A percentile compares a stretch with the other conserved stretches of the same genome.
Conservation (phyloP, 2,888 invertebrate genomes). For the Drosophila neonasuta region DNA sequence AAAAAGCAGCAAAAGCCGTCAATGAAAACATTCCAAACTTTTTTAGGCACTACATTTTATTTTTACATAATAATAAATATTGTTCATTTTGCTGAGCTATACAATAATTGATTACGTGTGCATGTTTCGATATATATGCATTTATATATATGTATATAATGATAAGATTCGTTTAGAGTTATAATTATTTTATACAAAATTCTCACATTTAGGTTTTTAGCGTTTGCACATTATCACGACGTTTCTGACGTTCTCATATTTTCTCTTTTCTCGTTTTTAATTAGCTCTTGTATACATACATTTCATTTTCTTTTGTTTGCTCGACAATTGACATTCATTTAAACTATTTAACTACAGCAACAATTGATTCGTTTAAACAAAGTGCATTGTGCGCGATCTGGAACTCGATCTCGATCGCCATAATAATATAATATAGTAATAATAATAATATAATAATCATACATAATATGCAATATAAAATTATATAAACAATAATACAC, state of each 20-base stretch:
- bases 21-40: slow-evolving; percentile 1
- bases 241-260: slow-evolving; percentile 54
- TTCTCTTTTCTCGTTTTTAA: slow-evolving; percentile 18
- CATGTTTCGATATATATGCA: slow-evolving; percentile 27
- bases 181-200: slow-evolving; percentile 75
- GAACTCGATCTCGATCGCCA: slow-evolving; percentile 46
- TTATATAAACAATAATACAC: slow-evolving; percentile 76
- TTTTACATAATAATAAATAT: slow-evolving; percentile 73
- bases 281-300: slow-evolving; percentile 12
- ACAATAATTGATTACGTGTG: slow-evolving; percentile 48
- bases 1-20: not conserved
- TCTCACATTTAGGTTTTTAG: slow-evolving; percentile 73
- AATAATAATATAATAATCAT: slow-evolving; percentile 58
- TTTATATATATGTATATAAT: slow-evolving; percentile 39
- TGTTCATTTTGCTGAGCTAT: slow-evolving; percentile 71
- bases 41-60: slow-evolving; percentile 58
- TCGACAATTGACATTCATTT: slow-evolving; percentile 62
- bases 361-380: slow-evolving; percentile 73
- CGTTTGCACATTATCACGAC: slow-evolving; percentile 70
- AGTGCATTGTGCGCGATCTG: slow-evolving; percentile 57
- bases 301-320: slow-evolving; percentile 34
- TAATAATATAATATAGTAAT: slow-evolving; percentile 61
- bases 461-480: slow-evolving; percentile 63
- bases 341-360: slow-evolving; percentile 73
- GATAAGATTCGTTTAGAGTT: slow-evolving; percentile 62